These are phyloP conservation scores for Osmerus eperlanus DNA, from an alignment of 2,113 vertebrate species.

Conservation along the genomic window DNA sequence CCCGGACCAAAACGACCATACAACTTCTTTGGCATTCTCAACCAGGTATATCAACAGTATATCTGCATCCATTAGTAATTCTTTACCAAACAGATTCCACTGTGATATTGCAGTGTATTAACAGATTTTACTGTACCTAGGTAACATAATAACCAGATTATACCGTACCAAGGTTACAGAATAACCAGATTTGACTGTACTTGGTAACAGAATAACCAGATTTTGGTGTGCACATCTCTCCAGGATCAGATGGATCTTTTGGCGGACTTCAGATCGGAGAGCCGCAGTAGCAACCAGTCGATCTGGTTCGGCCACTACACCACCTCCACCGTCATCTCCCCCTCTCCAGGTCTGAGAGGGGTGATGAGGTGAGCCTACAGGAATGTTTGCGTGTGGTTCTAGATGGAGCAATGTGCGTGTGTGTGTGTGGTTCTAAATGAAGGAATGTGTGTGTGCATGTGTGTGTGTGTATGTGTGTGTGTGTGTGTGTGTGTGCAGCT, in stretches of 20 bases:
- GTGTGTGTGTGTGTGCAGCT: conserved; percentile 64
- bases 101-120: background rate
- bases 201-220: background rate
- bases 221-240: background rate
- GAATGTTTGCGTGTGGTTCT: background rate
- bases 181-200: too few species aligned
- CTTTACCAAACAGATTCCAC: background rate
- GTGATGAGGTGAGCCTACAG: conserved; percentile 82
- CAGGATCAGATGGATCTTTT: conserved; percentile 86
- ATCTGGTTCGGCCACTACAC: conserved; percentile 98
- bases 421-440: too few species aligned
- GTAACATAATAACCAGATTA: too few species aligned
- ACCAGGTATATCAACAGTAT: conserved; percentile 70
- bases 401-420: too few species aligned
- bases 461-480: background rate
- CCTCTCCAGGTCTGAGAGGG: conserved; percentile 81
- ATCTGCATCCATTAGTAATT: background rate
- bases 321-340: conserved; percentile 89
- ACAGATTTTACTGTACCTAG: background rate
- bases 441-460: background rate
- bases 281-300: conserved; percentile 84
- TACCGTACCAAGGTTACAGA: too few species aligned
- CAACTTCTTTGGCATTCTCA: conserved; percentile 95
- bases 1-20: conserved; percentile 93
- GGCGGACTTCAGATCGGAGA: conserved; percentile 75